These are phyloP conservation scores for Gastrophysa polygoni DNA, from an alignment of 2,888 invertebrate species.

Conservation along the genomic window DNA sequence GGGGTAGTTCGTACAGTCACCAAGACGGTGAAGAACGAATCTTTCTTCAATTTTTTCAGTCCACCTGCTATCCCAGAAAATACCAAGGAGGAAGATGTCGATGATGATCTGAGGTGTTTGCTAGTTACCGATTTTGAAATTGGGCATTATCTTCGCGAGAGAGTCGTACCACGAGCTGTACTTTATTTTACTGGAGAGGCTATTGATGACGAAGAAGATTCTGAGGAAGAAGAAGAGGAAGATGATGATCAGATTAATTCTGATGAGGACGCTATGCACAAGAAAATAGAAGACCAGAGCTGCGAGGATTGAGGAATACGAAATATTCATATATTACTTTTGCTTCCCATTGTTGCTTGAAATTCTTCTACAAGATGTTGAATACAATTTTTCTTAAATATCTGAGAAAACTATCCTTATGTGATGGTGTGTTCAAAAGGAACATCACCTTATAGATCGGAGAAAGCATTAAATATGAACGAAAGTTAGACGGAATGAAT, in stretches of 20 bases:
- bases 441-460: too few species aligned
- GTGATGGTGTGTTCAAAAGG: too few species aligned
- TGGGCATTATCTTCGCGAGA: constrained; percentile 96
- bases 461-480: too few species aligned
- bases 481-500: too few species aligned
- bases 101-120: constrained; percentile 81
- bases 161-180: constrained; percentile 96
- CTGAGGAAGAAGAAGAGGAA: constrained; percentile 82
- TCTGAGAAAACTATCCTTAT: too few species aligned
- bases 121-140: constrained; percentile 97
- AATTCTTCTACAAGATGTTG: too few species aligned
- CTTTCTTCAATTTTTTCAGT: constrained; percentile 99
- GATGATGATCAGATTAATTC: constrained; percentile 75
- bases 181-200: constrained; percentile 94
- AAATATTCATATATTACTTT: neutral
- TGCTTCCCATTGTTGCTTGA: neutral
- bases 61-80: constrained; percentile 90
- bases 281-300: neutral
- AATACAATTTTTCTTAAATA: too few species aligned
- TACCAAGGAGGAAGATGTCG: constrained; percentile 76
- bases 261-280: constrained; percentile 48
- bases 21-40: constrained; percentile 94
- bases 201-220: constrained; percentile 75
- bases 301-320: too few species aligned
- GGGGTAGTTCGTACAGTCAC: constrained; percentile 93